A percentile compares a stretch with the other conserved stretches of the same genome.
Conservation (phyloP, 2,888 invertebrate species). For the Muschampia plurimacula region DNA sequence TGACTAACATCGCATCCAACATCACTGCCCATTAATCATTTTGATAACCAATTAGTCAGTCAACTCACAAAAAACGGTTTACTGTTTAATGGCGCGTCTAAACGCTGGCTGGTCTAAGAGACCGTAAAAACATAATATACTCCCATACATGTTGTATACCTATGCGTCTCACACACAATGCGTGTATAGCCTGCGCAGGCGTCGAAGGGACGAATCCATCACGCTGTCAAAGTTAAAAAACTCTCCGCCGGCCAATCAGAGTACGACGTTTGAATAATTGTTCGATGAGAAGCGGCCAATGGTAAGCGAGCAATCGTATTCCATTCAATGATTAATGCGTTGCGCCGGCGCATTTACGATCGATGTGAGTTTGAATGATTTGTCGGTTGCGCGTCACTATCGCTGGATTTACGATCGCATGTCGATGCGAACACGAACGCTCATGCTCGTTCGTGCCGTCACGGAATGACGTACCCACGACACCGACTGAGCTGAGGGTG, state of each 20-base stretch:
- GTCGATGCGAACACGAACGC: conserved; percentile 54
- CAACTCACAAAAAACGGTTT: conserved; percentile 36
- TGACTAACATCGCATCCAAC: conserved; percentile 29
- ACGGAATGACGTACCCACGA: conserved; percentile 56
- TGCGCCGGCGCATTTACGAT: conserved; percentile 75
- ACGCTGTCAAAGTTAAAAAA: conserved; percentile 79
- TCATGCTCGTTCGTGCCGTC: conserved; percentile 52
- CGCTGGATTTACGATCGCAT: conserved; percentile 77
- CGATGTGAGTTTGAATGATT: conserved; percentile 78
- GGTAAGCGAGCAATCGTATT: conserved; percentile 71
- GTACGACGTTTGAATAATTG: conserved; percentile 81
- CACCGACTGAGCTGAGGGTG: conserved; percentile 30
- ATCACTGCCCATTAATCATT: conserved; percentile 29
- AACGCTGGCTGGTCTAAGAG: conserved; percentile 33
- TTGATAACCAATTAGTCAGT: conserved; percentile 39
- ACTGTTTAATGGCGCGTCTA: conserved; percentile 38
- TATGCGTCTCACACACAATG: conserved; percentile 39
- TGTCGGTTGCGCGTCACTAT: conserved; percentile 69
- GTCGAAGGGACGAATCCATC: conserved; percentile 83
- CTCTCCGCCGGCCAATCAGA: conserved; percentile 69
- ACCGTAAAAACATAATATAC: conserved; percentile 37
- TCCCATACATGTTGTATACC: conserved; percentile 14
- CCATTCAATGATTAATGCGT: conserved; percentile 78
- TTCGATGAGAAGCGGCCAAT: conserved; percentile 78
- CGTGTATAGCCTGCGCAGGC: conserved; percentile 64